Evolutionary conservation across 2,797 vertebrate genomes (phyloP), one percentile per base, ranked within the genome.

Genomic region (Nyctalus aviator): DNA sequence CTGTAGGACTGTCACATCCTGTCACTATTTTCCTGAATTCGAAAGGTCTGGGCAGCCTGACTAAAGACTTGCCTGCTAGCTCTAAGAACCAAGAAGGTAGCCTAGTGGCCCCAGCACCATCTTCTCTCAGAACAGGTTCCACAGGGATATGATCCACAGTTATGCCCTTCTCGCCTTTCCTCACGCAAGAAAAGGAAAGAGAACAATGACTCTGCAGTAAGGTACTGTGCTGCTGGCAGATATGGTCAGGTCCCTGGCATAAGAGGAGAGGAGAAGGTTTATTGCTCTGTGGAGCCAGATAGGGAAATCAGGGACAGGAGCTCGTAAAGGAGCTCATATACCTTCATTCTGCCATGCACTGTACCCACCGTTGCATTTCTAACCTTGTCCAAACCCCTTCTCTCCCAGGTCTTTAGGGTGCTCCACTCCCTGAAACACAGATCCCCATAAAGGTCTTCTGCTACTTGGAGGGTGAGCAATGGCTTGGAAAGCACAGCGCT

Each of bases 1-100:
- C 55, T 69, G 27, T 75, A 69, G 0, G 1, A 79, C 72, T 93
- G 91, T 91, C 94, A 96, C 30, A 53, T 90, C 94, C 88, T 76
- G 72, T 94, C 88, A 94, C 50, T 41, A 71, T 32, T 32, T 94
- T 15, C 73, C 55, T 89, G 83, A 86, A 91, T 81, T 94, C 93
- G 89, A 81, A 84, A 95, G 79, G 72, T 91, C 37, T 91, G 21
- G 57, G 50, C 82, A 95, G 32, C 41, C 68, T 75, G 35, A 88
- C 77, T 93, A 27, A 35, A 90, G 41, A 64, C 25, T 32, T 72
- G 37, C 62, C 41, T 35, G 32, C 53, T 83, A 59, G 21, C 23
- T 14, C 9, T 73, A 81, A 48, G 35, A 93, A 17, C 46, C n/a
- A 32, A 30, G 20, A 59, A 88, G 30, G 50, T 68, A 5, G 27